Evolutionary conservation across 2,888 invertebrate species (phyloP), one percentile per base, ranked within the genome.

Genomic region (Drosophila demipolita): DNA sequence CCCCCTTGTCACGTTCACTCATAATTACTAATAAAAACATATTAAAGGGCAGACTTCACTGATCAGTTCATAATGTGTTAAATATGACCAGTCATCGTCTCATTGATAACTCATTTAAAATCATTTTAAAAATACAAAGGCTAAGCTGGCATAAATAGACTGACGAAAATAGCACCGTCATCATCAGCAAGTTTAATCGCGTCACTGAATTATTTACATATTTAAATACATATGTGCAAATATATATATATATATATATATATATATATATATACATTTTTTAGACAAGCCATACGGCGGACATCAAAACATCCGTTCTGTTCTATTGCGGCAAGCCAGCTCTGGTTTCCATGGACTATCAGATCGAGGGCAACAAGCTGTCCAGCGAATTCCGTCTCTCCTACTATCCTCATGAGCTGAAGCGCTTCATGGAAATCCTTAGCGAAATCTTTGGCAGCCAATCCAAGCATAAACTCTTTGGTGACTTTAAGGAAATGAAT

Each of bases 231-330:
- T 11, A 35, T 23, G 17, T 6, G 40, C 40, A n/a, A n/a, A 29
- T 1, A 53, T 35, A 9, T 1, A 54, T 55, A 32, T 49, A 62
- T 35, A 65, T 68, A 0, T 35, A 9, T 1, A 54, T 55, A 26
- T n/a, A n/a, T n/a, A 33, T 36, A 20, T 33, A 32, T 49, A 62
- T 35, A 65, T 68, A 0, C 3, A 65, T 69, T 71, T 93, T 94
- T 48, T 94, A 97, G 97, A 96, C 97, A 89, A 94, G 95, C 78
- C 96, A 97, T 87, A 96, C 96, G 54, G 96, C 96, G 55, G 96
- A 97, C 90, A 97, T 98, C 69, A 96, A 96, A 92, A 97, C 97
- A 0, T 97, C 97, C 11, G 96, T 98, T 69, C 93, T 98, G 63
- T 96, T 96, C 89, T 96, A 97, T 40, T 94, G 95, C 68, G 97